A percentile compares a stretch with the other conserved stretches of the same genome.
Conservation (phyloP, 2,888 invertebrate genomes). For the Ormyrus pomaceus region DNA sequence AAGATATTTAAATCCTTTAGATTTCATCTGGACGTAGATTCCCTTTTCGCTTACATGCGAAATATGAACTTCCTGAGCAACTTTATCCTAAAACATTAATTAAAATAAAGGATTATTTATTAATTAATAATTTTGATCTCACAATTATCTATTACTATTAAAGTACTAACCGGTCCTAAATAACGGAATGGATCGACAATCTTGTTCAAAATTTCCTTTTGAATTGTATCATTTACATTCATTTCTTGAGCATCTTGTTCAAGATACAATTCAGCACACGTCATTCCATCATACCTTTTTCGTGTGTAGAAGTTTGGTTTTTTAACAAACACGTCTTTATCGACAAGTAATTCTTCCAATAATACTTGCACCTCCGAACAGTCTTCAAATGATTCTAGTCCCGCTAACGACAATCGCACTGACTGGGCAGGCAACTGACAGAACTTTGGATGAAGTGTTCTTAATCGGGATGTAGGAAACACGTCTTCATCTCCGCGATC, state of each 20-base stretch:
- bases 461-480: constrained; percentile 78
- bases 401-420: constrained; percentile 82
- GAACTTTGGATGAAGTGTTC: constrained; percentile 81
- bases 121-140: constrained; percentile 2
- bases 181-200: constrained; percentile 20
- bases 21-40: constrained; percentile 42
- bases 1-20: constrained; percentile 18
- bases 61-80: constrained; percentile 44
- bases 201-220: constrained; percentile 20
- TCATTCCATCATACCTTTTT: not conserved
- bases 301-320: not conserved
- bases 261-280: constrained; percentile 27
- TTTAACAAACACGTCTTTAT: constrained; percentile 40
- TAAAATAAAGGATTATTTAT: constrained; percentile 12
- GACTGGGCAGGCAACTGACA: constrained; percentile 83
- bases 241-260: constrained; percentile 10
- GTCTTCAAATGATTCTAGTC: constrained; percentile 81
- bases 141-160: not conserved
- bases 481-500: constrained; percentile 85
- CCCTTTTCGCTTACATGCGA: constrained; percentile 30
- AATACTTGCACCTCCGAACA: constrained; percentile 72
- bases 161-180: constrained; percentile 29
- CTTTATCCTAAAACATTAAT: constrained; percentile 42
- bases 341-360: constrained; percentile 74
- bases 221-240: constrained; percentile 23